Percentiles rank a stretch among this genome's conserved stretches.
Conservation (phyloP, 2,797 vertebrate genomes). For the Telmatherina bonti region DNA sequence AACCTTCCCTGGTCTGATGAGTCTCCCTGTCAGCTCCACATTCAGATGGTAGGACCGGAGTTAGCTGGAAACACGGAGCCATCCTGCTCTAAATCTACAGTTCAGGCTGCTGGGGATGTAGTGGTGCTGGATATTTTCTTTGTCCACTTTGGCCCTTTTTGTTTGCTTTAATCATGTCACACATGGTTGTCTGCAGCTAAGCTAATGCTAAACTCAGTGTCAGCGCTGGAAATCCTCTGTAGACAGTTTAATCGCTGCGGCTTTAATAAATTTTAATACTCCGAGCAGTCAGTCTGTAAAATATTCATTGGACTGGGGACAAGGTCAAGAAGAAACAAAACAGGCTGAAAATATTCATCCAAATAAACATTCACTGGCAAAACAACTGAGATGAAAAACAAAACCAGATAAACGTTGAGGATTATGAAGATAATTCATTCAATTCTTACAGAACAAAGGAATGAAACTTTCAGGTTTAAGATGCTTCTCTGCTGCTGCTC, state of each 20-base stretch:
- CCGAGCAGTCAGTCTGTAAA: conserved; percentile 22
- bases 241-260: conserved; percentile 5
- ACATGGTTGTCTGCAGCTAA: background rate
- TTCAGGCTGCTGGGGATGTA: too few species aligned
- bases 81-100: too few species aligned
- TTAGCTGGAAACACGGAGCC: too few species aligned
- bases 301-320: conserved; percentile 26
- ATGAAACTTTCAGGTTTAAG: conserved; percentile 12
- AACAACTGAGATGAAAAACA: background rate
- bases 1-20: too few species aligned
- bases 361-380: background rate
- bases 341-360: background rate
- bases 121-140: too few species aligned
- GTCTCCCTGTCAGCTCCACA: too few species aligned
- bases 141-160: too few species aligned
- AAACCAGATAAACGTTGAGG: conserved; percentile 15
- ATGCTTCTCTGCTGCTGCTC: conserved; percentile 17
- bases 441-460: background rate
- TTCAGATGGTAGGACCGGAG: too few species aligned
- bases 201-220: conserved; percentile 1
- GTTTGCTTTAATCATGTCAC: background rate
- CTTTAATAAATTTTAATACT: conserved; percentile 17
- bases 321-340: background rate
- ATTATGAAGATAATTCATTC: conserved; percentile 21
- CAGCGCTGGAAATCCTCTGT: conserved; percentile 4